A percentile compares a stretch with the other conserved stretches of the same genome.
Conservation (phyloP, 2,797 vertebrate species). For the Coilia nasus region DNA sequence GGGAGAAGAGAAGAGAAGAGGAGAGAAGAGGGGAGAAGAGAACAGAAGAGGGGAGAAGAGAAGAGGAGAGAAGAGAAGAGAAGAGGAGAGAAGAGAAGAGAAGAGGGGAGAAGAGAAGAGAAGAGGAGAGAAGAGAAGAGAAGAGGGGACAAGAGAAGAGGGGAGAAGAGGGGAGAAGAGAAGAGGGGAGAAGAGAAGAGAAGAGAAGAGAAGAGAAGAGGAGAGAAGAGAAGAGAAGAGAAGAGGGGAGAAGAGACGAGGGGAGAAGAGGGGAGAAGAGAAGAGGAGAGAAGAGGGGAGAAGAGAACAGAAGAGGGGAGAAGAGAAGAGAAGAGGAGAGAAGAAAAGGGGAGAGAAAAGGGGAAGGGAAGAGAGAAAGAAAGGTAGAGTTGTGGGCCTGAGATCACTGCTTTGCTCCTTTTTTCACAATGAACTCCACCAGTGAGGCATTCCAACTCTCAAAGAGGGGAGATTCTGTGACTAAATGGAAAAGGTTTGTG, state of each 20-base stretch:
- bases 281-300: background rate
- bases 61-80: no score
- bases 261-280: no score
- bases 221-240: no score
- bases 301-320: background rate
- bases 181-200: no score
- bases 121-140: background rate
- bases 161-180: no score
- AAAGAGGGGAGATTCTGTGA: conserved; percentile 59
- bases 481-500: conserved; percentile 60
- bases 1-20: background rate
- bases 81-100: no score
- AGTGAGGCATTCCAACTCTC: conserved; percentile 55
- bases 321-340: no score
- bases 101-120: background rate
- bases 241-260: no score
- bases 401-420: background rate
- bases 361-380: background rate
- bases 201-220: no score
- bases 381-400: background rate
- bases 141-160: background rate
- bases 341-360: no score
- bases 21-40: background rate
- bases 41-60: background rate
- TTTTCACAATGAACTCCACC: conserved; percentile 24